These are phyloP conservation scores for Ophioninae sp. DNA, from an alignment of 2,888 invertebrate genomes.

Conservation along the genomic window DNA sequence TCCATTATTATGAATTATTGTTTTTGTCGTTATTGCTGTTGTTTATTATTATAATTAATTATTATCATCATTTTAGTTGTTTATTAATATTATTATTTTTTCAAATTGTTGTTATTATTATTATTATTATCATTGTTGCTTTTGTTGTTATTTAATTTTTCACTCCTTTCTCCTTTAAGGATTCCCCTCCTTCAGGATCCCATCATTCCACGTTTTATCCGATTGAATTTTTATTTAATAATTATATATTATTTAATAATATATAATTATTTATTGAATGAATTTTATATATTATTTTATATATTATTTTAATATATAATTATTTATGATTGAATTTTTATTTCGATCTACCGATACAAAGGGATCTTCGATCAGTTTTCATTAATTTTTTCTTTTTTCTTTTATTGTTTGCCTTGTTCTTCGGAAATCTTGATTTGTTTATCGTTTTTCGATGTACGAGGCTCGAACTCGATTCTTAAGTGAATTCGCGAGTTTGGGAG, in stretches of 20 bases:
- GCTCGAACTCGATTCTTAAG: conserved; percentile 28
- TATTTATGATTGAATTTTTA: not conserved
- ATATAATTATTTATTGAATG: too few species aligned
- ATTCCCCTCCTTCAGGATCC: not conserved
- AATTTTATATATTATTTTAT: too few species aligned
- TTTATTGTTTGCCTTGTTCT: not conserved
- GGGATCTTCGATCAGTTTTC: not conserved
- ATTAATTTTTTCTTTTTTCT: not conserved
- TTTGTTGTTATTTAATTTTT: too few species aligned
- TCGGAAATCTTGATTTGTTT: not conserved
- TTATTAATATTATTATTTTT: not conserved
- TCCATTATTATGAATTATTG: too few species aligned
- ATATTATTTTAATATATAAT: too few species aligned
- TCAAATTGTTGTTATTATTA: not conserved
- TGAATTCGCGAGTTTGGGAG: conserved; percentile 52
- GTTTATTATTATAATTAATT: too few species aligned
- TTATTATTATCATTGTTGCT: too few species aligned
- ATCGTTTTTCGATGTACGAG: not conserved
- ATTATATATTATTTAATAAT: too few species aligned
- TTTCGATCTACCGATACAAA: not conserved
- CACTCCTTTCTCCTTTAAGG: not conserved
- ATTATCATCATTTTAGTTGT: not conserved
- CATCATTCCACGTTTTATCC: not conserved
- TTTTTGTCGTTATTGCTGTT: too few species aligned
- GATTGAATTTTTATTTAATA: not conserved